Base-by-base conservation (phyloP, 1,140 invertebrate species). In the Neuroterus valhalla region DNA sequence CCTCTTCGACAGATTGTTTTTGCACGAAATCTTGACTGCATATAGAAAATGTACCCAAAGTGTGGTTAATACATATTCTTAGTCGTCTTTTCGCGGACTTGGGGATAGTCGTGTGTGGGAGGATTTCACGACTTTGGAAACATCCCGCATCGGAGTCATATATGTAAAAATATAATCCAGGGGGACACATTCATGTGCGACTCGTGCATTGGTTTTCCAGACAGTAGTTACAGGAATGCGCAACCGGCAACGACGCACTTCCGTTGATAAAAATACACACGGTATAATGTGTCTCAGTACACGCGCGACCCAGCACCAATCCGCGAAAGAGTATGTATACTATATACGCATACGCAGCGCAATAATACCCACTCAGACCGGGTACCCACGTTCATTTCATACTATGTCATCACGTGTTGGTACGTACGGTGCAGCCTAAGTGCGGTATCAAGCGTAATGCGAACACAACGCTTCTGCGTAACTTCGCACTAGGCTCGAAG, bases 251-350 rank as follows among this genome's bases (percentile, higher is more conserved):
- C 87, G 84, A 88, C 88, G 88, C 88, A 89, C 85, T 89, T 89
- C 88, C 88, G 88, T 88, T 88, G 88, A 88, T 89, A 89, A 89
- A 89, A 89, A 89, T 89, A 89, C 84, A 81, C 84, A 77, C 78
- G 77, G 81, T 81, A 81, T 86, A 85, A 84, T 77, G 84, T 85
- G 81, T 82, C 82, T 82, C 77, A 68, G 83, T 84, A 85, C 84
- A 80, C 79, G 77, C 80, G 79, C 70, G 71, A 70, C 44, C 23
- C 45, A 23, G 15, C 68, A 31, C 44, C 68, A 50, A 70, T 42
- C 21, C 55, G n/a, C 44, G 17, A 12, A 26, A 11, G 11, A n/a
- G 1, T 19, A 19, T 15, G 11, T 38, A 52, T 8, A 17, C 14
- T 38, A 42, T 38, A 52, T 17, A 62, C 38, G 70, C 17, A 48